Conservation (phyloP, 2,888 invertebrate species). For the Calameuta pallipes region DNA sequence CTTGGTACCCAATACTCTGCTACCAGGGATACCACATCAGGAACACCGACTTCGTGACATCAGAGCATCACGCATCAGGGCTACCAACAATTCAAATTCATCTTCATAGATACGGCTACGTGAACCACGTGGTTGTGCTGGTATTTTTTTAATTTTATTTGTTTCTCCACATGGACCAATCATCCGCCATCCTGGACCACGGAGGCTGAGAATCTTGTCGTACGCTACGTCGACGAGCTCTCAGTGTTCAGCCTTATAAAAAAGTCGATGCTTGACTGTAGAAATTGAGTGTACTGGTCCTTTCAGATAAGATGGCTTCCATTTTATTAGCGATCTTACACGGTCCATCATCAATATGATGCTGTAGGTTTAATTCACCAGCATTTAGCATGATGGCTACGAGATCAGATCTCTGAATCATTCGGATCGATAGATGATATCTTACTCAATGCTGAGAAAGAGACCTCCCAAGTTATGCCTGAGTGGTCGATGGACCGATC, state of each 20-base stretch:
- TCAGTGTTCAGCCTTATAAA: too few species aligned
- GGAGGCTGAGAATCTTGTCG: background rate
- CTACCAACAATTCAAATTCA: background rate
- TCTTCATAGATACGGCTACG: background rate
- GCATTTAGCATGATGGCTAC: background rate
- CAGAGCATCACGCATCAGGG: background rate
- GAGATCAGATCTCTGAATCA: background rate
- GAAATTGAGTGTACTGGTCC: background rate
- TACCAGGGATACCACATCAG: background rate
- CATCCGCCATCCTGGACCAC: background rate
- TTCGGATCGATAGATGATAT: background rate
- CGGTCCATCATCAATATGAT: background rate
- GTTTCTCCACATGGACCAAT: background rate
- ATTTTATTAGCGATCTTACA: background rate
- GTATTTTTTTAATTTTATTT: background rate
- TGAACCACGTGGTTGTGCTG: background rate
- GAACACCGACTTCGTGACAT: background rate
- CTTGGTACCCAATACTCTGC: background rate
- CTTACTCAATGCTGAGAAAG: background rate
- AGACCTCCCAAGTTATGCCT: background rate
- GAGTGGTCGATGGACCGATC: background rate
- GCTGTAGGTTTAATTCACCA: background rate
- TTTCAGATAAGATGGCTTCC: background rate
- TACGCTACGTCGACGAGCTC: background rate
- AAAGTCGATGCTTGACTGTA: background rate